Percentiles rank a stretch among this genome's conserved stretches.
Conservation (phyloP, 2,113 vertebrate species). For the Capra hircus region DNA sequence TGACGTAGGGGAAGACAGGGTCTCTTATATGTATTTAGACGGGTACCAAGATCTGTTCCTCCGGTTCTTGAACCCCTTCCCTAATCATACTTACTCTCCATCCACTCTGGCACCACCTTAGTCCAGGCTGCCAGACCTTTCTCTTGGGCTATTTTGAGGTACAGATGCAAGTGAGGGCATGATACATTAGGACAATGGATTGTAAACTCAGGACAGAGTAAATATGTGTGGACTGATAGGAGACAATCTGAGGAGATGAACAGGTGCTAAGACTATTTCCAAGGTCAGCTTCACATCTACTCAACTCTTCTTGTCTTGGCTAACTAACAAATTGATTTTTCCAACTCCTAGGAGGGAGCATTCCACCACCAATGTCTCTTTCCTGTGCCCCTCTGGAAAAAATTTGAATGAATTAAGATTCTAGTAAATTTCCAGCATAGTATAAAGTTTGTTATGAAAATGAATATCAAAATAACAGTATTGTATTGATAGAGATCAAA, state of each 20-base stretch:
- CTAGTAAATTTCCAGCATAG: not conserved
- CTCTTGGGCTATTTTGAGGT: not conserved
- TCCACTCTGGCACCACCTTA: too few relatives aligned
- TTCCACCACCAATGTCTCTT: not conserved
- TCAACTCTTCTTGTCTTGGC: not conserved
- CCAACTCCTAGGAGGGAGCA: not conserved
- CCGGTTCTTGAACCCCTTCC: not conserved
- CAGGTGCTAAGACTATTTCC: not conserved
- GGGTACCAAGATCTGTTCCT: too few relatives aligned
- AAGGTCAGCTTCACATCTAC: not conserved
- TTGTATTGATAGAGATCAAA: conserved; percentile 40
- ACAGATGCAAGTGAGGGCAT: not conserved
- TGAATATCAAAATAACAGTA: conserved; percentile 14
- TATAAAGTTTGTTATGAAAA: conserved; percentile 25
- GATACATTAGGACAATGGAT: not conserved
- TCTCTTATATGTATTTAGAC: not conserved
- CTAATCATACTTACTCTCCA: not conserved
- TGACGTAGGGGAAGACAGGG: not conserved
- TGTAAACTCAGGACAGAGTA: not conserved
- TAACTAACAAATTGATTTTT: not conserved
- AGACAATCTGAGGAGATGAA: not conserved
- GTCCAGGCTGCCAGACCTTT: not conserved
- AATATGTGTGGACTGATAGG: not conserved
- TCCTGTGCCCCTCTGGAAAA: not conserved
- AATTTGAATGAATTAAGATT: not conserved